A percentile compares a stretch with the other conserved stretches of the same genome.
Evolutionary conservation across 2,113 vertebrate species (phyloP).

Genomic region (Elephantulus edwardii): DNA sequence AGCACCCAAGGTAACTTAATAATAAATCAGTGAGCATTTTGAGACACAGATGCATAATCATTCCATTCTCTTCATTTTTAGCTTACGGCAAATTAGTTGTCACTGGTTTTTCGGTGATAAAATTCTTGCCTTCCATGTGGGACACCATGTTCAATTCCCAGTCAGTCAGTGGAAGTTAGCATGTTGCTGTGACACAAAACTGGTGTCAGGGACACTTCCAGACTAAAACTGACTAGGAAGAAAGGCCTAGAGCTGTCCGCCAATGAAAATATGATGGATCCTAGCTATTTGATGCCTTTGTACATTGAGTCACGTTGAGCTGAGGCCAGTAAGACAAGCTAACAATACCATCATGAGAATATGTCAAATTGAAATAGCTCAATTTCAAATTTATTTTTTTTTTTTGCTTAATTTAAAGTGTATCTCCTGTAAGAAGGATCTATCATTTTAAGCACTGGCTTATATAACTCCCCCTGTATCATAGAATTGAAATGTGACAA

Average conservation of each 20-base stretch:
- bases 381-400: too few relatives aligned
- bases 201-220: neutral
- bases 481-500: conserved; percentile 18
- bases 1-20: neutral
- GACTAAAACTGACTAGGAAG: neutral
- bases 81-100: neutral
- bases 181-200: neutral
- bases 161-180: neutral
- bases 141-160: neutral
- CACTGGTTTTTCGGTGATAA: neutral
- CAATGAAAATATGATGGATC: neutral
- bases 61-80: neutral
- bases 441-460: neutral
- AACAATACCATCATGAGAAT: neutral
- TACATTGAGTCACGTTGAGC: neutral
- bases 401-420: neutral
- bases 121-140: neutral
- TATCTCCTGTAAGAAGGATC: neutral
- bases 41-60: neutral
- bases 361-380: neutral
- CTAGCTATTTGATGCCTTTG: neutral
- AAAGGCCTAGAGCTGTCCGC: neutral
- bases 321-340: neutral
- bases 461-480: neutral
- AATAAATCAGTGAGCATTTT: conserved; percentile 37